These are phyloP conservation scores for Glaucopsyche alexis DNA, from an alignment of 2,888 invertebrate species.

Conservation along the genomic window DNA sequence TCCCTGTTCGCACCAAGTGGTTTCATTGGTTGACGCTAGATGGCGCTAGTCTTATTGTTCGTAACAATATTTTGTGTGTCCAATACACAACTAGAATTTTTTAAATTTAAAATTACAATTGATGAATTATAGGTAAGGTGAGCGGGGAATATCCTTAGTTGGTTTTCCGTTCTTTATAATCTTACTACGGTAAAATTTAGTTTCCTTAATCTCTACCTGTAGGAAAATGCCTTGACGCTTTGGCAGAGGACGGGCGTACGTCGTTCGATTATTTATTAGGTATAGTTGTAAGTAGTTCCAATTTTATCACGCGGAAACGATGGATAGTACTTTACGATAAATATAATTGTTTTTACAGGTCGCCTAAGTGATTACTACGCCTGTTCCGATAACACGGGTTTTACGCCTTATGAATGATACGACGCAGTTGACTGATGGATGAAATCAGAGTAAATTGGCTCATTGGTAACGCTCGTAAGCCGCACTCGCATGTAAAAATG, in stretches of 20 bases:
- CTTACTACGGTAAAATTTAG: not conserved
- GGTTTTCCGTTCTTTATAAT: not conserved
- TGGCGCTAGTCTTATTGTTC: no score
- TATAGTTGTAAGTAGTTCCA: conserved; percentile 6
- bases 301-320: not conserved
- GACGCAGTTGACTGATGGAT: not conserved
- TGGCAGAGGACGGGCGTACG: not conserved
- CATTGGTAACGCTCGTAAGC: no score
- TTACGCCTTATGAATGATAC: not conserved
- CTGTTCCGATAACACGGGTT: not conserved
- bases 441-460: not conserved
- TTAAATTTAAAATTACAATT: no score
- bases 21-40: no score
- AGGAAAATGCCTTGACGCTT: conserved; percentile 3
- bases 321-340: conserved; percentile 1
- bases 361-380: not conserved
- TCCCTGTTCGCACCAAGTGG: no score
- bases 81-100: no score
- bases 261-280: not conserved
- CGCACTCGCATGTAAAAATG: no score
- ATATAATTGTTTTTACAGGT: not conserved
- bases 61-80: no score
- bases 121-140: no score
- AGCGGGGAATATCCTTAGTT: not conserved
- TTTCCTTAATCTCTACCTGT: not conserved